Evolutionary conservation across 2,113 vertebrate genomes (phyloP).

Genomic region (Ploceus nigricollis): DNA sequence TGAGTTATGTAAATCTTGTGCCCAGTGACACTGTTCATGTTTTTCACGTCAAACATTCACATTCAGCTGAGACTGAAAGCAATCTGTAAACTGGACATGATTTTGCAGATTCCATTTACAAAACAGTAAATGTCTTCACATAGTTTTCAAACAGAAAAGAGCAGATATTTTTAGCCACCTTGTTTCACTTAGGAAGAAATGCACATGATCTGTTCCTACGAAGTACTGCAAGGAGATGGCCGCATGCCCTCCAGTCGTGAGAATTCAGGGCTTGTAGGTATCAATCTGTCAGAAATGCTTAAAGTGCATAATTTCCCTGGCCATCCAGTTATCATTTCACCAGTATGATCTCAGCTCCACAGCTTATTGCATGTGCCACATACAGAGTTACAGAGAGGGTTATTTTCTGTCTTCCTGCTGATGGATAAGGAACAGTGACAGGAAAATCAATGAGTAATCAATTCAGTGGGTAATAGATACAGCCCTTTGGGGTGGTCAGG

Average conservation of each 20-base stretch:
- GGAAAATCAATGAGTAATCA: neutral
- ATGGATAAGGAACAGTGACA: neutral
- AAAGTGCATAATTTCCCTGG: neutral
- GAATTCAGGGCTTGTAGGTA: neutral
- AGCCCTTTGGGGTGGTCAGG: neutral
- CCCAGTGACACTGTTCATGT: neutral
- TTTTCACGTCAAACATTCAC: neutral
- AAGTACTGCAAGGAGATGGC: neutral
- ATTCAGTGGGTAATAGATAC: neutral
- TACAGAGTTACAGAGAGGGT: neutral
- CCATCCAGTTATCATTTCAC: neutral
- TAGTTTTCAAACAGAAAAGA: neutral
- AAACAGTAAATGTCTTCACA: neutral
- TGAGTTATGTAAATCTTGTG: neutral
- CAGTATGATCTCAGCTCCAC: neutral
- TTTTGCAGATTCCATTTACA: neutral
- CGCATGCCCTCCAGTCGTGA: neutral
- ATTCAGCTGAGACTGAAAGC: neutral
- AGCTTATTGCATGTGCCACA: neutral
- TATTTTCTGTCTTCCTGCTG: neutral
- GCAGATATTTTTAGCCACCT: neutral
- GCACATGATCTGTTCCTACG: neutral
- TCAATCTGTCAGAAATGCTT: neutral
- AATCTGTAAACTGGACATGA: neutral
- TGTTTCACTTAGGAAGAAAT: neutral